Evolutionary conservation across 2,797 vertebrate genomes (phyloP).

Genomic region (Acanthis flammea): DNA sequence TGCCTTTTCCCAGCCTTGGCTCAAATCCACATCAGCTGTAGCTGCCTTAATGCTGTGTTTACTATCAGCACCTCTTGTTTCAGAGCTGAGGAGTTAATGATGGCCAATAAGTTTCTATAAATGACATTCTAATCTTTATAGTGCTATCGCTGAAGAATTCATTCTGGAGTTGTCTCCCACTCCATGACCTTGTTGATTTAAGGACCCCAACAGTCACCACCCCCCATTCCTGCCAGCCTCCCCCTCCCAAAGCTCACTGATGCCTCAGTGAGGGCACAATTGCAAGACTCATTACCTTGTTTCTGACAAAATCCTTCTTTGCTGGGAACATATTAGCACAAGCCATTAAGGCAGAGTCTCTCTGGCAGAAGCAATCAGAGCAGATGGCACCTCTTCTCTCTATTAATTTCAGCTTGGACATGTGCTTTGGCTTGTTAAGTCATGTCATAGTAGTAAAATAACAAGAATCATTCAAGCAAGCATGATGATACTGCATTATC

Average conservation of each 20-base stretch:
- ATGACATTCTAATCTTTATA: neutral
- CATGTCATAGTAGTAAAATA: constrained; percentile 62
- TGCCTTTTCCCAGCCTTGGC: neutral
- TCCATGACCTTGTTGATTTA: neutral
- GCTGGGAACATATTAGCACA: constrained; percentile 58
- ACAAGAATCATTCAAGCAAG: constrained; percentile 58
- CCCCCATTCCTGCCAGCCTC: neutral
- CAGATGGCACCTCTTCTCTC: constrained; percentile 71
- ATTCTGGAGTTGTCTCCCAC: neutral
- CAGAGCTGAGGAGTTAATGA: neutral
- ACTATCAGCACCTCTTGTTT: neutral
- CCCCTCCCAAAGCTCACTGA: neutral
- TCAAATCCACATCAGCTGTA: neutral
- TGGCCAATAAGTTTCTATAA: neutral
- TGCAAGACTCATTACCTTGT: constrained; percentile 64
- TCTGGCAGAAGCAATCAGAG: constrained; percentile 68
- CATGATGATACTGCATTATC: constrained; percentile 9
- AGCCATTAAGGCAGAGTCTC: constrained; percentile 65
- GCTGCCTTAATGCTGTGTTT: neutral
- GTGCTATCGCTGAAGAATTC: neutral
- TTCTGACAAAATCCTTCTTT: constrained; percentile 59
- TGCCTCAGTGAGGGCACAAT: neutral
- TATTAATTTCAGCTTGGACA: constrained; percentile 71
- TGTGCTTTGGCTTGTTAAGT: constrained; percentile 71
- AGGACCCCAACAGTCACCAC: neutral